phyloP scores from a whole-genome alignment of 2,888 invertebrate genomes.

The Malacosoma neustria region DNA sequence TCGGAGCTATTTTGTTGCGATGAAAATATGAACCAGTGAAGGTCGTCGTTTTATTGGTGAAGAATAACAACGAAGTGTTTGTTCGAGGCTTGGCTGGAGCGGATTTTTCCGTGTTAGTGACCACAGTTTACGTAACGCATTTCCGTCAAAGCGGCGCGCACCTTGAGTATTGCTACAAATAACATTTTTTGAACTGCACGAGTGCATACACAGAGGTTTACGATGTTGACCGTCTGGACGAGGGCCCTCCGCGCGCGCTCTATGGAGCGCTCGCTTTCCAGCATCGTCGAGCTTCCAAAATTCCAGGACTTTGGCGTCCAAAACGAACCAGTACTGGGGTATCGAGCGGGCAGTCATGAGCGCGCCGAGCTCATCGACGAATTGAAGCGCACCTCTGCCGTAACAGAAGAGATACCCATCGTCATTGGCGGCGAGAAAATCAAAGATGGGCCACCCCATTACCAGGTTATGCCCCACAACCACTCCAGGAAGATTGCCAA shows the following conservation, averaged over 20 bases:
- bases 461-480: conserved; percentile 94
- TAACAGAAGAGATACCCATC: conserved; percentile 92
- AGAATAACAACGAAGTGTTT: conserved; percentile 14
- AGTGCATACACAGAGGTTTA: neutral
- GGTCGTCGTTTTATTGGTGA: conserved; percentile 28
- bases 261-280: conserved; percentile 57
- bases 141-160: conserved; percentile 6
- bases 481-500: conserved; percentile 91
- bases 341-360: conserved; percentile 88
- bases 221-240: conserved; percentile 34
- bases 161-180: conserved; percentile 3
- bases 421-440: conserved; percentile 95
- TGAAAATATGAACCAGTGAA: conserved; percentile 53
- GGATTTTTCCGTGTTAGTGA: conserved; percentile 14
- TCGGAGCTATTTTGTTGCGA: conserved; percentile 48
- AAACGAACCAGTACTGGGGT: conserved; percentile 89
- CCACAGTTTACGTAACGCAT: conserved; percentile 23
- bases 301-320: conserved; percentile 79
- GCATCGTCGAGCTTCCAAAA: conserved; percentile 78
- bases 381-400: conserved; percentile 77
- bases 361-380: conserved; percentile 81
- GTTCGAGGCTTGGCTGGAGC: conserved; percentile 8
- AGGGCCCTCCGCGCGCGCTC: conserved; percentile 76
- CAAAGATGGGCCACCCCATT: conserved; percentile 81
- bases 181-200: conserved; percentile 1